Evolutionary conservation across 1,140 invertebrate genomes (phyloP), one percentile per base, ranked within the genome.

Genomic region (Adoxophyes honmai): DNA sequence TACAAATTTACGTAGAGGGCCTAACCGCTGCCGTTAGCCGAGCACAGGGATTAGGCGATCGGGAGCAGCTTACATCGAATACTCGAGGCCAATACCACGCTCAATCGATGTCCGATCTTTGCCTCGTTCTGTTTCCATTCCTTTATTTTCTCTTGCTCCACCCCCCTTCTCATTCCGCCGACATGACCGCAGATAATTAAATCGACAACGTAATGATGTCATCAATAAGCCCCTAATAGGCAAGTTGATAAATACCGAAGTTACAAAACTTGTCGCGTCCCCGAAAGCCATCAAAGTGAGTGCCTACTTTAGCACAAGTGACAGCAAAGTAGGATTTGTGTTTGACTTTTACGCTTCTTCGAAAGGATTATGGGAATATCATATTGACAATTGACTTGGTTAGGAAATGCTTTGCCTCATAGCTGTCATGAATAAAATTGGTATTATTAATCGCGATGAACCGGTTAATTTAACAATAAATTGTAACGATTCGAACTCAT

Each of bases 201-300:
- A 28, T 48, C 42, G 42, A 48, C 42, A 28, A 48, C 42, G 18
- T 33, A 48, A 48, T 18, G 42, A 48, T 48, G 42, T 48, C 42
- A 14, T 48, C 42, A 73, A 72, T 77, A 82, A 82, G 75, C 67
- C 61, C 67, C 73, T 81, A 83, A 86, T 85, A 83, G 74, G 75
- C 70, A 88, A 86, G 80, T 85, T 86, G 82, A 80, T 85, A 86
- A 88, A 77, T 75, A 81, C 64, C 75, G 75, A 85, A 86, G 75
- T 88, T 83, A 78, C 66, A 80, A 84, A 80, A 83, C 72, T 78
- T 75, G 64, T 75, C 73, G 77, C 66, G 66, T 70, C 73, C 76
- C 73, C 82, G 68, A 80, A 73, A 78, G 77, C 76, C 78, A 80
- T 85, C 81, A 86, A 75, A 78, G 73, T 63, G 71, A 75, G 75